Evolutionary conservation across 2,888 invertebrate genomes (phyloP).

Genomic region (Drosophila bunnanda): DNA sequence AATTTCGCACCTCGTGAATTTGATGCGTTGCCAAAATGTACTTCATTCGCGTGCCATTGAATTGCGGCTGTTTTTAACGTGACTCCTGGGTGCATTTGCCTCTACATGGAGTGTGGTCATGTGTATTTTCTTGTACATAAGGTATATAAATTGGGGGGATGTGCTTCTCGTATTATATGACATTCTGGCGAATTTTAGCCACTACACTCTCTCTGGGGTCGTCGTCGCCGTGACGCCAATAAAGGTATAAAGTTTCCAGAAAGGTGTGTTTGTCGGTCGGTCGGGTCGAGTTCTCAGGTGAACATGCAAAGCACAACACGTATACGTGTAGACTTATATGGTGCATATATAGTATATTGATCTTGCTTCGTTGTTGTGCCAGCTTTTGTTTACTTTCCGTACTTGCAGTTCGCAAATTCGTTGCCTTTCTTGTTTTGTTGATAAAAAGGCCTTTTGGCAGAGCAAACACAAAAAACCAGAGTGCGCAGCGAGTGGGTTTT

Average conservation of each 20-base stretch:
- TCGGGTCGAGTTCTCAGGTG: constrained; percentile 33
- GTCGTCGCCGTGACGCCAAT: constrained; percentile 27
- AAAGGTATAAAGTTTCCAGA: constrained; percentile 58
- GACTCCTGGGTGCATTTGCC: constrained; percentile 31
- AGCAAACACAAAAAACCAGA: constrained; percentile 30
- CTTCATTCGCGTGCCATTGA: constrained; percentile 57
- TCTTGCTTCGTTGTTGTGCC: constrained; percentile 44
- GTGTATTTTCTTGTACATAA: constrained; percentile 8
- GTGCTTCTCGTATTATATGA: constrained; percentile 50
- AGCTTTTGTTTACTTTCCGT: constrained; percentile 41
- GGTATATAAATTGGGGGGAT: constrained; percentile 20
- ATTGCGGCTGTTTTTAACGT: constrained; percentile 22
- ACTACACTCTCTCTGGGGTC: constrained; percentile 35
- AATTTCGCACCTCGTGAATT: constrained; percentile 12
- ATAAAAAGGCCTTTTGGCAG: constrained; percentile 20
- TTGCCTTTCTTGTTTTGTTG: constrained; percentile 19
- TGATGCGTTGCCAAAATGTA: constrained; percentile 53
- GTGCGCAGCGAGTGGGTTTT: constrained; percentile 44
- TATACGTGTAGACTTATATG: constrained; percentile 9
- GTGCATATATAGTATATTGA: constrained; percentile 48
- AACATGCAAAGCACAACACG: constrained; percentile 14
- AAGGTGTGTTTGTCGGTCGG: constrained; percentile 64
- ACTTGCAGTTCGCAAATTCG: constrained; percentile 23
- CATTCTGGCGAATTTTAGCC: constrained; percentile 53
- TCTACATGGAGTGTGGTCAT: constrained; percentile 34